Conservation (phyloP, 1,140 invertebrate species). For the Trachymyrmex cornetzi region DNA sequence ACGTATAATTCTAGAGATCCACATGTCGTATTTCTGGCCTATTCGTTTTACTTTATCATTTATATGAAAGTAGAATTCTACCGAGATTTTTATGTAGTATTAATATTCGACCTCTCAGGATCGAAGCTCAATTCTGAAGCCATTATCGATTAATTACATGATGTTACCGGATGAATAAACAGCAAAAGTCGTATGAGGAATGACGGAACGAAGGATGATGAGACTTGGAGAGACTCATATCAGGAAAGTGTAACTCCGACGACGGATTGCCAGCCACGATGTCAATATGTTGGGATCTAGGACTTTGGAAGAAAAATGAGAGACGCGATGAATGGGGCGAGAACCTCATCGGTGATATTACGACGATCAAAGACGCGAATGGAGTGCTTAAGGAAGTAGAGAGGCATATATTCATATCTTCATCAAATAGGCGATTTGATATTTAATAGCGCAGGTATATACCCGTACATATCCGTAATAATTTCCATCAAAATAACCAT, state of each 20-base stretch:
- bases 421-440: slow-evolving; percentile 47
- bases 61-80: not conserved
- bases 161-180: slow-evolving; percentile 41
- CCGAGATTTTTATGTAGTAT: slow-evolving; percentile 2
- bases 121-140: not conserved
- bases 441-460: not conserved
- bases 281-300: slow-evolving; percentile 61
- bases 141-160: slow-evolving; percentile 46
- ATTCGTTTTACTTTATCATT: not conserved
- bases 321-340: not conserved
- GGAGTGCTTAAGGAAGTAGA: not conserved
- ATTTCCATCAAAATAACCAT: not conserved
- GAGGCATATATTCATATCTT: slow-evolving; percentile 25
- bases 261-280: slow-evolving; percentile 55
- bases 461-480: not conserved
- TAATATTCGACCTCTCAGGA: not conserved
- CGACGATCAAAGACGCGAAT: slow-evolving; percentile 26
- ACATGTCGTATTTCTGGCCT: not conserved
- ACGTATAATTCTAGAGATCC: not conserved
- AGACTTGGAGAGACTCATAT: slow-evolving; percentile 30
- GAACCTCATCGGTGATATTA: slow-evolving; percentile 44
- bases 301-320: slow-evolving; percentile 48
- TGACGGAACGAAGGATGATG: not conserved
- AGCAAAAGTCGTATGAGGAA: slow-evolving; percentile 12
- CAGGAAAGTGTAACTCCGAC: slow-evolving; percentile 52